Evolutionary conservation across 2,113 vertebrate species (phyloP).

Genomic region (Oreocharis arfaki): DNA sequence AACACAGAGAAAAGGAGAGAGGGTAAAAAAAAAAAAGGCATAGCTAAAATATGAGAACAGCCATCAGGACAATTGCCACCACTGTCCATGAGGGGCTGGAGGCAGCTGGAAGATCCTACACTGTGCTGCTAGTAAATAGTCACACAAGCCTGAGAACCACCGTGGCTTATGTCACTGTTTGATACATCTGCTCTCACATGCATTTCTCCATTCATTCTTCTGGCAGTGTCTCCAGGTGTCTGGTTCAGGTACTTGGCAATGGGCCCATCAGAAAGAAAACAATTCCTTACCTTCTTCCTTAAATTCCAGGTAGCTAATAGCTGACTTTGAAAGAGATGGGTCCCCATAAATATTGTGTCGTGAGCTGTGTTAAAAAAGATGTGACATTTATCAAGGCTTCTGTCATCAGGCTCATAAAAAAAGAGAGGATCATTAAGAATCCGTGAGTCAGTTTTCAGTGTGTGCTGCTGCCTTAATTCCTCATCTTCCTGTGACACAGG

Average conservation of each 20-base stretch:
- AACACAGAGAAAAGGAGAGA: not conserved
- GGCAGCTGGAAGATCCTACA: not conserved
- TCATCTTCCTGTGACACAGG: not conserved
- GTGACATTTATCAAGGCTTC: not conserved
- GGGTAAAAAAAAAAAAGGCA: fast-evolving
- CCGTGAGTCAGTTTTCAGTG: not conserved
- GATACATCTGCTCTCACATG: not conserved
- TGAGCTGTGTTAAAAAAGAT: not conserved
- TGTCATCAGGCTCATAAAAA: not conserved
- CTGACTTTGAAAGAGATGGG: not conserved
- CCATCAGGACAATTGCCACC: not conserved
- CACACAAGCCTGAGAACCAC: not conserved
- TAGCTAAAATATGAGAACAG: not conserved
- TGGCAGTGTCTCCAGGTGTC: not conserved
- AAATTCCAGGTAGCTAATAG: not conserved
- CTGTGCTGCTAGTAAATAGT: not conserved
- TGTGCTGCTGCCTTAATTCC: not conserved
- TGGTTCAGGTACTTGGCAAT: not conserved
- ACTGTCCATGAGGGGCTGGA: not conserved
- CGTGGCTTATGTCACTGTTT: not conserved
- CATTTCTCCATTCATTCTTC: not conserved
- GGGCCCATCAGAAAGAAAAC: not conserved
- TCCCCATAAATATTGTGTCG: not conserved
- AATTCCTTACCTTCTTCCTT: not conserved
- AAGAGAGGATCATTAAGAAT: not conserved